Percentiles rank a stretch among this genome's conserved stretches.
Evolutionary conservation across 2,888 invertebrate species (phyloP).

Genomic region (Thelaira solivaga): DNA sequence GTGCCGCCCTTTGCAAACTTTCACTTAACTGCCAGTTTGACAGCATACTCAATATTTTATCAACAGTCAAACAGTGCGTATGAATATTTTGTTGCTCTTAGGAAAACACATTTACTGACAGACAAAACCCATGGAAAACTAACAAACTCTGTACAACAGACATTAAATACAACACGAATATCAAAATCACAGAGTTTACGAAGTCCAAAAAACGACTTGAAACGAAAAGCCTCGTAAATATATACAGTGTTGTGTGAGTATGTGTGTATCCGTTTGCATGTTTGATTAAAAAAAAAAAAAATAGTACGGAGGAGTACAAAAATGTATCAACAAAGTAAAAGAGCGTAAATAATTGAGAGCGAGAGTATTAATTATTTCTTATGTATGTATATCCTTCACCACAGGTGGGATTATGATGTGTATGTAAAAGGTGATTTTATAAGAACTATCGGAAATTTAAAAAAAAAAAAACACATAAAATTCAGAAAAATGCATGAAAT

Average conservation of each 20-base stretch:
- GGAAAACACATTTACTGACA: slow-evolving; percentile 54
- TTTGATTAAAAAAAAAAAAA: not conserved
- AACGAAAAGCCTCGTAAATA: not conserved
- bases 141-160: slow-evolving; percentile 9
- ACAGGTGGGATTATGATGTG: no score
- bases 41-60: slow-evolving; percentile 34
- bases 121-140: slow-evolving; percentile 35
- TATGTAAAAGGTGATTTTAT: no score
- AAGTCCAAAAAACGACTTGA: slow-evolving; percentile 6
- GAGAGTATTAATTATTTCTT: no score
- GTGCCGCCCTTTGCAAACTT: slow-evolving; percentile 61
- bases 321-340: no score
- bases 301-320: slow-evolving; percentile 6
- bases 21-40: slow-evolving; percentile 14
- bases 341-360: no score
- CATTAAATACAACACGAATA: slow-evolving; percentile 30
- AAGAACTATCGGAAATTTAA: no score
- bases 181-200: not conserved
- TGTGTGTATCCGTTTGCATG: slow-evolving; percentile 9
- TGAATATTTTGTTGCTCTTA: slow-evolving; percentile 54
- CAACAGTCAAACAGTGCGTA: slow-evolving; percentile 58
- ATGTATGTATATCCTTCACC: no score
- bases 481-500: no score
- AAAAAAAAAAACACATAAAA: no score
- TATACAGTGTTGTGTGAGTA: not conserved